A percentile compares a stretch with the other conserved stretches of the same genome.
Evolutionary conservation across 2,888 invertebrate genomes (phyloP).

Genomic region (Zaprionus bogoriensis): DNA sequence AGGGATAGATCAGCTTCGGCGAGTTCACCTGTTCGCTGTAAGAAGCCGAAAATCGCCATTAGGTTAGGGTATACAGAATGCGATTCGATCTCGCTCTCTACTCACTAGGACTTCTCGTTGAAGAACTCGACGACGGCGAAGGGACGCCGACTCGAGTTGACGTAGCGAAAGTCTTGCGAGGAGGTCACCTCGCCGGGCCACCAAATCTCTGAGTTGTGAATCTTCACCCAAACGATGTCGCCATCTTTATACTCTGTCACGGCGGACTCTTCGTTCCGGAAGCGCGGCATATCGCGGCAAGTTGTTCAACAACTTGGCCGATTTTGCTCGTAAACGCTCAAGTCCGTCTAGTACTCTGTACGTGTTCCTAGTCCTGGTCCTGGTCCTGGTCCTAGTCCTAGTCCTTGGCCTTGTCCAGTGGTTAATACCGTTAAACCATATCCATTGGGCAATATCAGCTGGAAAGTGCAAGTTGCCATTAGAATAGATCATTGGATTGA

Average conservation of each 20-base stretch:
- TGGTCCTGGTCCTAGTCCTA: constrained; percentile 7
- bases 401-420: constrained; percentile 16
- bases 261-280: constrained; percentile 38
- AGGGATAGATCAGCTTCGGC: constrained; percentile 88
- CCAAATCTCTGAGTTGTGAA: constrained; percentile 87
- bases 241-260: constrained; percentile 84
- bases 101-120: constrained; percentile 92
- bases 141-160: constrained; percentile 87
- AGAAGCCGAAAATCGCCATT: no score
- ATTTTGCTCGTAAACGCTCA: no score
- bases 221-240: constrained; percentile 93
- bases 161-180: constrained; percentile 86
- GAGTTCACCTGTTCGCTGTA: constrained; percentile 91
- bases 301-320: no score
- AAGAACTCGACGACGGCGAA: constrained; percentile 93
- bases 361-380: background rate
- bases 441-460: constrained; percentile 18
- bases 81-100: constrained; percentile 14
- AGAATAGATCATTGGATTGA: background rate
- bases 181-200: constrained; percentile 93
- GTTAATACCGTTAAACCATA: constrained; percentile 15
- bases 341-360: background rate
- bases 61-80: background rate
- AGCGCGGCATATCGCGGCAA: constrained; percentile 65
- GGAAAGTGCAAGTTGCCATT: constrained; percentile 6